Evolutionary conservation across 2,888 invertebrate genomes (phyloP), one percentile per base, ranked within the genome.

Genomic region (Caenorhabditis sp.): DNA sequence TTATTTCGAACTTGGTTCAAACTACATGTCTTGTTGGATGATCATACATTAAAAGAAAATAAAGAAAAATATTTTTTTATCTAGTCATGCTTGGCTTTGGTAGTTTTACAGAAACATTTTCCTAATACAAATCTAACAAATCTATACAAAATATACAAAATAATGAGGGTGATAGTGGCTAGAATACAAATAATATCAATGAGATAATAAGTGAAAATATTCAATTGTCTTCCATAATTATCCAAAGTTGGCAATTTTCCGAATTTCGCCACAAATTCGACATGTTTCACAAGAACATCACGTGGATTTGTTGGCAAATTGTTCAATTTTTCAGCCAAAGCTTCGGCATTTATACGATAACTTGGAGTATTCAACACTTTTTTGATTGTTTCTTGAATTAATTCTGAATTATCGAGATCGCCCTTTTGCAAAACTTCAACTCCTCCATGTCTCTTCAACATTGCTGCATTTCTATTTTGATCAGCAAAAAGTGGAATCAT

Each of bases 261-360:
- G 25, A 70, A 70, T 20, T 60, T 62, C 52, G 52, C 62, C 17
- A 31, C 25, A 17, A 56, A 58, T 49, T 56, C 43, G 17, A 76
- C 70, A 57, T 83, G 63, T 43, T 76, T 76, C n/a, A 80, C 62
- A 5, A 82, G 53, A 23, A 64, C 59, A 38, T 82, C 80, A 31
- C 68, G 62, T 1, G 81, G 67, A 53, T 70, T 63, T 1, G 74
- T 69, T 27, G 83, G 82, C 27, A 67, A 63, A 23, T 73, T 70
- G 12, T 67, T 67, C 26, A 82, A 56, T 68, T 78, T 77, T 12
- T 67, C 62, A 5, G 81, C 64, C 10, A 81, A 62, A 21, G 56
- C 26, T 20, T 65, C 43, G 0, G 80, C 76, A 36, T 71, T 80
- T 31, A 63, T 20, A 7, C 43, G 17, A 63, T 67, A 76, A 53